phyloP scores from a whole-genome alignment of 2,888 invertebrate genomes.

The Dolomedes plantarius region DNA sequence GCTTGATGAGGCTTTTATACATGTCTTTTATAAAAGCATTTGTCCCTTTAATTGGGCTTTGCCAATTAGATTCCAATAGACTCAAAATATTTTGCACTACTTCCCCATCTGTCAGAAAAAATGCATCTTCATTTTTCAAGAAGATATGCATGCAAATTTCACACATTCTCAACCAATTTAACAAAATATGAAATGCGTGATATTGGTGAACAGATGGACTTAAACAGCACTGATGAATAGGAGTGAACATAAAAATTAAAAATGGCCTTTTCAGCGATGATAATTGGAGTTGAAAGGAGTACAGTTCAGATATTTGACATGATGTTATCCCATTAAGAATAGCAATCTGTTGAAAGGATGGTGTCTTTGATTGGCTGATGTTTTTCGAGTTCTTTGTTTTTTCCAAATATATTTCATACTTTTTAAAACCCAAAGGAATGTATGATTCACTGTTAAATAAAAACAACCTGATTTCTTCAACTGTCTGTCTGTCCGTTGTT shows the following conservation, averaged over 20 bases:
- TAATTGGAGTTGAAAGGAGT: neutral
- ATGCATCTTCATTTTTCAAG: neutral
- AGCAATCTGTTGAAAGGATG: conserved; percentile 43
- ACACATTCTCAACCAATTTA: conserved; percentile 46
- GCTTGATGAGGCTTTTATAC: conserved; percentile 31
- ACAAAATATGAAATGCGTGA: conserved; percentile 46
- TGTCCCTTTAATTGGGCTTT: conserved; percentile 58
- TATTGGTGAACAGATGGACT: conserved; percentile 34
- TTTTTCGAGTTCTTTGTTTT: no score
- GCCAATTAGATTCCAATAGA: conserved; percentile 59
- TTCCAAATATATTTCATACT: neutral
- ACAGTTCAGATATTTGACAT: conserved; percentile 22
- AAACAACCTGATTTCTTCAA: neutral
- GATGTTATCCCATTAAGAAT: conserved; percentile 59
- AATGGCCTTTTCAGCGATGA: conserved; percentile 16
- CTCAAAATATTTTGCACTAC: conserved; percentile 19
- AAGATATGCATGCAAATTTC: conserved; percentile 3
- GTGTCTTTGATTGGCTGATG: neutral
- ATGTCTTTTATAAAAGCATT: conserved; percentile 41
- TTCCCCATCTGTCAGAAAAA: conserved; percentile 23
- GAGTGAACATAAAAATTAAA: conserved; percentile 30
- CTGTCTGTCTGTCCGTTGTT: neutral
- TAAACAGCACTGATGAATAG: conserved; percentile 24
- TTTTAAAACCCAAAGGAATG: neutral
- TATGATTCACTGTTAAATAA: neutral